Percentiles rank a stretch among this genome's conserved stretches.
phyloP scores from a whole-genome alignment of 2,113 vertebrate species.

The Alectura lathami region DNA sequence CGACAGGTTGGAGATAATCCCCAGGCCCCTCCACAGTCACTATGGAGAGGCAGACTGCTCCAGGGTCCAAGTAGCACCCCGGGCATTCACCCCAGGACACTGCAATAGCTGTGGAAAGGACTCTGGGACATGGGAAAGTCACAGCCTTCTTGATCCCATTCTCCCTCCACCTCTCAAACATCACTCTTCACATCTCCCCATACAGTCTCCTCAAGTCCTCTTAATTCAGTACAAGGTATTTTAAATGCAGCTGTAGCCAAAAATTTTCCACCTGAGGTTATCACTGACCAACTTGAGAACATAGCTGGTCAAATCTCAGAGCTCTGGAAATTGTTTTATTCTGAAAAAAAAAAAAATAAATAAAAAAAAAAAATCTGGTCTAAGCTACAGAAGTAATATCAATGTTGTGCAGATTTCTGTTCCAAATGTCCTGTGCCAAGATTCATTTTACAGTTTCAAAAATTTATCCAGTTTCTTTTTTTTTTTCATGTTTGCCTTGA shows the following conservation, averaged over 20 bases:
- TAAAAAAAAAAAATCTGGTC: not conserved
- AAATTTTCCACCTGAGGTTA: not conserved
- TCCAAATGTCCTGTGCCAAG: not conserved
- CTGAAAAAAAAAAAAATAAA: not conserved
- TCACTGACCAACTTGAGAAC: not conserved
- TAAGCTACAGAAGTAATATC: not conserved
- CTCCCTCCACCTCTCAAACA: not conserved
- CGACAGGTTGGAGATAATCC: not conserved
- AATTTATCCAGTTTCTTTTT: not conserved
- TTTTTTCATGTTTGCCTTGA: not conserved
- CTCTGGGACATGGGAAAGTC: not conserved
- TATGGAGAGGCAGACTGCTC: not conserved
- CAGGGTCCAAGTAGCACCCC: not conserved
- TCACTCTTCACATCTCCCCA: rapidly evolving
- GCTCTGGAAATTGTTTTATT: not conserved
- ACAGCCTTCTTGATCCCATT: not conserved
- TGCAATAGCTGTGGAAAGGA: not conserved
- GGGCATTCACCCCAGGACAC: rapidly evolving
- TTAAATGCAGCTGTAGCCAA: not conserved
- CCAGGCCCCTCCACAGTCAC: rapidly evolving
- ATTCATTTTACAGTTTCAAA: not conserved
- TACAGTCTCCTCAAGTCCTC: not conserved
- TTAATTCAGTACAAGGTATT: not conserved
- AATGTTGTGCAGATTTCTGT: not conserved
- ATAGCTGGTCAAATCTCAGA: not conserved